Base-by-base conservation (phyloP, 2,888 invertebrate species). In the Lottia gigantea region DNA sequence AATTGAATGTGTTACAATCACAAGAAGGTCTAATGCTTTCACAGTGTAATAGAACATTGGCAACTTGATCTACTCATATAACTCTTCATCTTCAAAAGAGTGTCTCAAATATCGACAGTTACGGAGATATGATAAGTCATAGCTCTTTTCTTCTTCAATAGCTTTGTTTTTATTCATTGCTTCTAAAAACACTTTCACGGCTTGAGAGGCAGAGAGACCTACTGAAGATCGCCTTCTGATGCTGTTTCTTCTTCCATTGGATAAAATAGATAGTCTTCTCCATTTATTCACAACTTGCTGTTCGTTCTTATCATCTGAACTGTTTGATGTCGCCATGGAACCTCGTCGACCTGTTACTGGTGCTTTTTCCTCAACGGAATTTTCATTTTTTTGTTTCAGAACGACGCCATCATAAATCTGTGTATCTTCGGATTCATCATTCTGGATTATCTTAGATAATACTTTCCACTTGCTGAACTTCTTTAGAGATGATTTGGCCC, bases 101-200 rank as follows among this genome's bases (percentile, higher is more conserved):
- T 55, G 55, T 23, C 55, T 55, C 55, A 55, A 23, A 55, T 55
- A 55, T 23, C 55, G 55, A 55, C 55, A 55, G 2, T 55, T 23
- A 12, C 23, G 19, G 12, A 55, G 23, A 55, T 55, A 55, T 23
- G 55, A 55, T 23, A 55, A 19, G 23, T 55, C 55, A 23, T 55
- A 55, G 19, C 23, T 55, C 55, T 55, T 55, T 14, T 55, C 55
- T 11, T 55, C 55, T 55, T 55, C 55, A 19, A 23, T 23, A 3
- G 11, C 0, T 3, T 19, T 55, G 19, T 55, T 55, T 19, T 19
- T 23, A 55, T 55, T 55, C 23, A 55, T 23, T 23, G 14, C 14
- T 19, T 55, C 23, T 55, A 55, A 14, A 55, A 55, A 55, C 0
- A 14, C 23, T 2, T 23, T 19, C 55, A 55, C 55, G 11, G 55